Conservation (phyloP, 2,113 vertebrate species). For the Python bivittatus region DNA sequence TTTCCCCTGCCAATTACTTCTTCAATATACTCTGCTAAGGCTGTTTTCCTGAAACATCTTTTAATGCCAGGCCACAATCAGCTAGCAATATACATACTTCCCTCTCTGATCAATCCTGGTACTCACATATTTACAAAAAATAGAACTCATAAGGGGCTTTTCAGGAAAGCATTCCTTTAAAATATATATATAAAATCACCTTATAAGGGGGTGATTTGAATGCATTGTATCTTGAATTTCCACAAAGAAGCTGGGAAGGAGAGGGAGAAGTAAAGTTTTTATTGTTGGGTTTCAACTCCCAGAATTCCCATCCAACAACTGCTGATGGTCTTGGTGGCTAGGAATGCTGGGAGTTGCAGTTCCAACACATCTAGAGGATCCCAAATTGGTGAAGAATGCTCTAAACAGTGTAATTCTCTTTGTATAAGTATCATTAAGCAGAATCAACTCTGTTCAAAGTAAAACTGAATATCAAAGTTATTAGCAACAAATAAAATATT, state of each 20-base stretch:
- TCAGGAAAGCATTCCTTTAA: neutral
- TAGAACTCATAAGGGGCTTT: neutral
- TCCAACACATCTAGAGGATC: neutral
- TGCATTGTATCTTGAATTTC: neutral
- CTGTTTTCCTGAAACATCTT: too few relatives aligned
- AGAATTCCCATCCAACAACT: neutral
- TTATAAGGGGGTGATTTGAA: neutral
- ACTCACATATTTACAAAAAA: too few relatives aligned
- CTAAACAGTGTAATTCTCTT: neutral
- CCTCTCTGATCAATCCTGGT: too few relatives aligned
- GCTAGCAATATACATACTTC: too few relatives aligned
- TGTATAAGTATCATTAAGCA: neutral
- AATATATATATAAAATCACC: too few relatives aligned
- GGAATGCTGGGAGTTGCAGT: neutral
- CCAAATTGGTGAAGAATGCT: neutral
- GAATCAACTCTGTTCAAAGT: neutral
- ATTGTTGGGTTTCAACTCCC: neutral
- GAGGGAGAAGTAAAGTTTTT: neutral
- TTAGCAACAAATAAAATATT: neutral
- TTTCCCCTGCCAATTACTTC: neutral
- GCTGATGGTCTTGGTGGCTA: neutral
- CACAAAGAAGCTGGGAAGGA: neutral
- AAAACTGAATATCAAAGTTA: neutral
- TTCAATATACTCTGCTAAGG: neutral
- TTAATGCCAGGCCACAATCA: too few relatives aligned